Percentiles rank a stretch among this genome's conserved stretches.
These are phyloP conservation scores for Alethe castanea DNA, from an alignment of 2,113 vertebrate genomes.

Conservation along the genomic window DNA sequence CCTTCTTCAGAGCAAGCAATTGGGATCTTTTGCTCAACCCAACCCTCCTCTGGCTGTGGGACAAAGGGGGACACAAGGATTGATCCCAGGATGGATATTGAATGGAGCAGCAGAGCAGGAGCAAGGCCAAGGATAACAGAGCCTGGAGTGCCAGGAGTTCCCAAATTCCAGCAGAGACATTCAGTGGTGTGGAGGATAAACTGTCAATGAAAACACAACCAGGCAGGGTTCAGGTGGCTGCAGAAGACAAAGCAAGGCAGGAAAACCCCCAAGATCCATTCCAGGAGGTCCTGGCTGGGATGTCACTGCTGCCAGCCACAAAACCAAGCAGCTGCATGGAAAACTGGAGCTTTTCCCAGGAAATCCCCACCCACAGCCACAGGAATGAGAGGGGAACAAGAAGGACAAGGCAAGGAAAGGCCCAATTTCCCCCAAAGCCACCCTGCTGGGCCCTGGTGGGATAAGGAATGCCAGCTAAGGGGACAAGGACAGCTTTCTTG, in stretches of 20 bases:
- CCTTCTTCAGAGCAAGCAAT: no score
- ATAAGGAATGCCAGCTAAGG: background rate
- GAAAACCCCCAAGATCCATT: background rate
- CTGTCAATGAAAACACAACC: background rate
- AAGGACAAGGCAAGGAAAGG: background rate
- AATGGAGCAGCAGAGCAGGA: background rate
- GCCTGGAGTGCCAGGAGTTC: background rate
- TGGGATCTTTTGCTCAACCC: background rate
- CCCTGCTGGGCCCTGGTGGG: background rate
- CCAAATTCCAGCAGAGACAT: background rate
- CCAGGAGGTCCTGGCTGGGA: background rate
- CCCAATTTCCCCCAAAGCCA: fast-evolving
- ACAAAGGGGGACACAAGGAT: background rate
- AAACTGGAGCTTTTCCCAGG: background rate
- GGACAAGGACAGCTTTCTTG: background rate
- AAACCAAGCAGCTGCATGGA: background rate
- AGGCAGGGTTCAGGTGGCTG: background rate
- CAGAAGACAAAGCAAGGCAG: background rate
- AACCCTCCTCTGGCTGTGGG: background rate
- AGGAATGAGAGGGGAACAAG: fast-evolving
- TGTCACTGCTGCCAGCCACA: background rate
- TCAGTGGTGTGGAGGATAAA: background rate
- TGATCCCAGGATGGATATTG: background rate
- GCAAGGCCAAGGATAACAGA: background rate
- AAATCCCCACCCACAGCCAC: background rate